A percentile compares a stretch with the other conserved stretches of the same genome.
Conservation (phyloP, 1,140 invertebrate species). For the Coenobita brevimanus region DNA sequence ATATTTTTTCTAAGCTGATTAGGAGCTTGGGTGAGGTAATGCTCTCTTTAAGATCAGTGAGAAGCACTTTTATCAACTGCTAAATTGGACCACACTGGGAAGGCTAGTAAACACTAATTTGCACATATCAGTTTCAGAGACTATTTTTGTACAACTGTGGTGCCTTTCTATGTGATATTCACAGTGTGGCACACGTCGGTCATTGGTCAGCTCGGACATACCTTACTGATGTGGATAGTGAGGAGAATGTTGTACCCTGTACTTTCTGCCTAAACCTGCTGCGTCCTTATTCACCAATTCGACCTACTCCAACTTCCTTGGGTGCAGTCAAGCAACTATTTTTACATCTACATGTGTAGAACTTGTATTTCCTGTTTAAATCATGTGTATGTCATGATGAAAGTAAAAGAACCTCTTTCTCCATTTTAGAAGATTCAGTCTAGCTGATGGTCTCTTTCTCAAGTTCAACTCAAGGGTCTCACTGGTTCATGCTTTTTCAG, state of each 20-base stretch:
- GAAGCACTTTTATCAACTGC: slow-evolving; percentile 46
- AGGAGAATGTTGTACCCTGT: slow-evolving; percentile 62
- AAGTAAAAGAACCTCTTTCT: slow-evolving; percentile 63
- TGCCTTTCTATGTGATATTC: slow-evolving; percentile 70
- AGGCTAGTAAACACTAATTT: slow-evolving; percentile 67
- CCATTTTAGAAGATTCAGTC: slow-evolving; percentile 65
- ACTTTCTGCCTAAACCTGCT: slow-evolving; percentile 59
- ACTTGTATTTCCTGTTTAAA: slow-evolving; percentile 66
- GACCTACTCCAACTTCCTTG: slow-evolving; percentile 68
- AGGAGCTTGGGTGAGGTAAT: slow-evolving; percentile 57
- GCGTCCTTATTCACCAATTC: slow-evolving; percentile 57
- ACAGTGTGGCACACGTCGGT: slow-evolving; percentile 69
- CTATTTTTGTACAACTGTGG: slow-evolving; percentile 70
- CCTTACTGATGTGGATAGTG: slow-evolving; percentile 54
- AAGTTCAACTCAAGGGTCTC: slow-evolving; percentile 64
- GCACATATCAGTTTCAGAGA: slow-evolving; percentile 70
- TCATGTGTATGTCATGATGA: slow-evolving; percentile 66
- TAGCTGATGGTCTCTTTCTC: slow-evolving; percentile 67
- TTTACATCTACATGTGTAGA: slow-evolving; percentile 70
- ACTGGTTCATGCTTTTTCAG: slow-evolving; percentile 56
- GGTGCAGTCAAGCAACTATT: slow-evolving; percentile 69
- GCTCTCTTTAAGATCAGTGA: slow-evolving; percentile 56
- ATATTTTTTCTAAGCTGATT: slow-evolving; percentile 61
- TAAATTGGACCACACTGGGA: slow-evolving; percentile 67
- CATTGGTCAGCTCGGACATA: slow-evolving; percentile 65